Evolutionary conservation across 2,113 vertebrate genomes (phyloP).

Genomic region (Kryptolebias marmoratus): DNA sequence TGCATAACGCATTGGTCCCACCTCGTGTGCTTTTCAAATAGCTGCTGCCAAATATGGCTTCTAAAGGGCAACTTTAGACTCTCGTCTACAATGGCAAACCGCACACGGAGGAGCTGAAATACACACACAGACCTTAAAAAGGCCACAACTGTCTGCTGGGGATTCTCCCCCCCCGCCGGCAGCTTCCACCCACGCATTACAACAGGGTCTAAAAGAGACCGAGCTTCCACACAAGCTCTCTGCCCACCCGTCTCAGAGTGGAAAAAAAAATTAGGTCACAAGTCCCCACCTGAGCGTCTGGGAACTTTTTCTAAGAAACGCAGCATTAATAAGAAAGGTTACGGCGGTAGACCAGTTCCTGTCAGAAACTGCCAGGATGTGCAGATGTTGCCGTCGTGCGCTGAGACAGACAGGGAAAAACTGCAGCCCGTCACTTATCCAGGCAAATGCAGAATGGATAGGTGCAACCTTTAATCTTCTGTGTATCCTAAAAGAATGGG

Average conservation of each 20-base stretch:
- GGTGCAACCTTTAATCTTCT: constrained; percentile 75
- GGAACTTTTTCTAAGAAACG: constrained; percentile 66
- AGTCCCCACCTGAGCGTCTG: constrained; percentile 62
- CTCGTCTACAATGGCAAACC: constrained; percentile 27
- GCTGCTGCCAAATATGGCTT: constrained; percentile 34
- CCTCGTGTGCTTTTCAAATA: constrained; percentile 2
- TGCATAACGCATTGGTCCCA: constrained; percentile 15
- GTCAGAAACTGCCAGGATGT: constrained; percentile 48
- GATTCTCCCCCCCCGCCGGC: constrained; percentile 62
- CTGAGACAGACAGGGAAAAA: constrained; percentile 45
- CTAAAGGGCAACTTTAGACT: constrained; percentile 43
- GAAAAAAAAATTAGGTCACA: constrained; percentile 73
- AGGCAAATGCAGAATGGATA: constrained; percentile 66
- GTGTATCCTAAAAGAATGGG: constrained; percentile 78
- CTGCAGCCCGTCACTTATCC: constrained; percentile 53
- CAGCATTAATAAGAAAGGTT: constrained; percentile 41
- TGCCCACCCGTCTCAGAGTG: constrained; percentile 67
- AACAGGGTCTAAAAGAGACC: constrained; percentile 60
- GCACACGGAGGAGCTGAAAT: constrained; percentile 37
- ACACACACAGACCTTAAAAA: constrained; percentile 42
- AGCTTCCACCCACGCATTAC: constrained; percentile 51
- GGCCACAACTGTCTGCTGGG: constrained; percentile 58
- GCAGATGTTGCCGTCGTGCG: constrained; percentile 18
- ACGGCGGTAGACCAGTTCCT: constrained; percentile 53
- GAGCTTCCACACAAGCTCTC: constrained; percentile 52